Conservation (phyloP, 2,797 vertebrate species). For the Alosa sapidissima region DNA sequence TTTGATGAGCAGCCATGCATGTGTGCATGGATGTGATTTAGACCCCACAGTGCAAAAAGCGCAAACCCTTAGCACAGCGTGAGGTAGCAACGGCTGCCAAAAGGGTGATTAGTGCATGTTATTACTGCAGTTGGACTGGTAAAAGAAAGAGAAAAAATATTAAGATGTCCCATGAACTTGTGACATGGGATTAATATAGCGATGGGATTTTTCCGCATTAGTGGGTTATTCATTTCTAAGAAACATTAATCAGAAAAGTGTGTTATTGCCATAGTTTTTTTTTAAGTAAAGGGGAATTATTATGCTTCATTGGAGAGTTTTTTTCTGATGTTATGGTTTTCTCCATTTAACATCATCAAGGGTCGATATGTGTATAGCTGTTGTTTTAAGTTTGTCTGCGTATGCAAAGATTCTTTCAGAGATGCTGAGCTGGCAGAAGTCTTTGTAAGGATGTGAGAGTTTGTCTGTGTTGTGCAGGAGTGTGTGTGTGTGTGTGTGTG, state of each 20-base stretch:
- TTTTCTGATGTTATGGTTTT: neutral
- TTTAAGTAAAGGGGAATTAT: neutral
- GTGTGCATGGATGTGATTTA: conserved; percentile 11
- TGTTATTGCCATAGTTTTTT: neutral
- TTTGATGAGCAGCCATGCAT: neutral
- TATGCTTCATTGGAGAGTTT: neutral
- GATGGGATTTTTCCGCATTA: neutral
- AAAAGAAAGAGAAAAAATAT: neutral
- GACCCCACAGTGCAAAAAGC: neutral
- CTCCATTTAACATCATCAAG: neutral
- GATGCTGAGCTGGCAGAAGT: conserved; percentile 18
- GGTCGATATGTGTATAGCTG: neutral
- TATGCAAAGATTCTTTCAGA: neutral
- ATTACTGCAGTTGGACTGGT: conserved; percentile 3
- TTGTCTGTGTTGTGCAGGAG: neutral
- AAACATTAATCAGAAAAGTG: conserved; percentile 12
- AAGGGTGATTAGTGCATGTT: conserved; percentile 11
- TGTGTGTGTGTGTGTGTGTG: conserved; percentile 13
- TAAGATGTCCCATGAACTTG: neutral
- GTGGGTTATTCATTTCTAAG: neutral
- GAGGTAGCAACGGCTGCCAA: neutral
- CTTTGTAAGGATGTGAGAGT: neutral
- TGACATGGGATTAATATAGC: neutral
- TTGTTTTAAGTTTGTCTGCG: conserved; percentile 3
- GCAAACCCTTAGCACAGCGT: neutral